Conservation (phyloP, 1,140 invertebrate genomes). For the Drosophila albomicans region DNA sequence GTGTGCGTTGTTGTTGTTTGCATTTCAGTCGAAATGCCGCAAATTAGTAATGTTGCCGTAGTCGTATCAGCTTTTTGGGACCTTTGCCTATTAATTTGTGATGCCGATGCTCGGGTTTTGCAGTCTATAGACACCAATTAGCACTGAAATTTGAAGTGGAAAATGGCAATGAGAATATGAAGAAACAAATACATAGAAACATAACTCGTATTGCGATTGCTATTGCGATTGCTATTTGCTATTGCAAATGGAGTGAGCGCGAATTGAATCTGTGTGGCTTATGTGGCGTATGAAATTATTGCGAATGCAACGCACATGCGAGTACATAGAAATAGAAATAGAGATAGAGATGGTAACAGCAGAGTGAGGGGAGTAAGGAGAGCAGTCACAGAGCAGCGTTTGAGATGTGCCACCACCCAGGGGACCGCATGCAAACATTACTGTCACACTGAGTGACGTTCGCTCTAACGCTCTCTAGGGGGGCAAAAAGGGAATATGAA, state of each 20-base stretch:
- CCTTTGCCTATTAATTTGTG: constrained; percentile 39
- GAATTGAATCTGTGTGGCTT: constrained; percentile 38
- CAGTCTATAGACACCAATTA: constrained; percentile 51
- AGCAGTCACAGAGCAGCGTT: neutral
- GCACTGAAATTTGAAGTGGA: constrained; percentile 35
- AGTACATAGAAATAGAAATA: neutral
- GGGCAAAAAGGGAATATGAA: constrained; percentile 5
- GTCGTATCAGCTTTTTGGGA: constrained; percentile 24
- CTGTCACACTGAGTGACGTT: constrained; percentile 38
- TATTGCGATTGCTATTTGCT: neutral
- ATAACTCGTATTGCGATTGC: constrained; percentile 16
- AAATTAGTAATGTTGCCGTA: constrained; percentile 51
- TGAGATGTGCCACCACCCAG: constrained; percentile 2
- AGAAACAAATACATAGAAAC: constrained; percentile 1
- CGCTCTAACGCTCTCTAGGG: neutral
- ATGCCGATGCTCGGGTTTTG: constrained; percentile 34
- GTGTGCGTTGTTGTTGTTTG: constrained; percentile 35
- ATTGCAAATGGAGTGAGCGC: constrained; percentile 6
- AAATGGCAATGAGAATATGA: constrained; percentile 9
- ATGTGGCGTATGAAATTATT: constrained; percentile 33
- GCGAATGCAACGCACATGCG: constrained; percentile 21
- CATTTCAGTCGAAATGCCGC: constrained; percentile 48
- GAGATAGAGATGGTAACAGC: too few species aligned
- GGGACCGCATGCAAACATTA: constrained; percentile 28
- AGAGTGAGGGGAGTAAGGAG: too few species aligned